These are phyloP conservation scores for Scelioninae gen. 1 DNA, from an alignment of 2,888 invertebrate genomes.

Conservation along the genomic window DNA sequence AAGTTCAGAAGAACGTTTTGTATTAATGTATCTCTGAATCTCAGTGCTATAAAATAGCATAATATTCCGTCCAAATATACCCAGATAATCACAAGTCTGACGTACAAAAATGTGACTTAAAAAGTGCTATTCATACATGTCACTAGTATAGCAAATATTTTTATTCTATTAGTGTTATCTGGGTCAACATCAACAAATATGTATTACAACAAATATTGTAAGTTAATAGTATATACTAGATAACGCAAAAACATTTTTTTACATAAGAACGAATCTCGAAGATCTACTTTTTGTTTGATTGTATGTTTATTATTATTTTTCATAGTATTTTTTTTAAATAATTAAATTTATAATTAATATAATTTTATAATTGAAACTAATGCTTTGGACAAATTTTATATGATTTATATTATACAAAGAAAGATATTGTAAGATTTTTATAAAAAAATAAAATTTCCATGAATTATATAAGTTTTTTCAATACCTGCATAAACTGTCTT, in stretches of 20 bases:
- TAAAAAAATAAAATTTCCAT: no score
- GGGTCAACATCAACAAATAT: constrained; percentile 45
- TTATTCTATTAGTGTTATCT: constrained; percentile 32
- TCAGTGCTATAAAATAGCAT: constrained; percentile 60
- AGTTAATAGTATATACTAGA: constrained; percentile 17
- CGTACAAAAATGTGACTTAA: constrained; percentile 61
- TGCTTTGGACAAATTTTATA: constrained; percentile 18
- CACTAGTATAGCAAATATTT: constrained; percentile 20
- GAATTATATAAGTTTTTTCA: no score
- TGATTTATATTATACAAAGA: no score
- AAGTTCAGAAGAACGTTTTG: background rate
- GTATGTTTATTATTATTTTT: background rate
- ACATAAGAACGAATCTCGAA: constrained; percentile 33
- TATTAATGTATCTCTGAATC: constrained; percentile 30
- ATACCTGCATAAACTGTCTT: no score
- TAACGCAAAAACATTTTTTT: constrained; percentile 5
- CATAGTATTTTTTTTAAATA: background rate
- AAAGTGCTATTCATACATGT: constrained; percentile 52
- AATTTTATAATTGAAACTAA: background rate
- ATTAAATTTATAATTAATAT: background rate
- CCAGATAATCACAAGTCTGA: constrained; percentile 52
- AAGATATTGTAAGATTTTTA: no score
- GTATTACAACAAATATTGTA: constrained; percentile 42
- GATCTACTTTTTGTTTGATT: background rate
- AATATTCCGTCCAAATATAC: constrained; percentile 65